These are phyloP conservation scores for Sarcophilus harrisii DNA, from an alignment of 2,797 vertebrate species.

Conservation along the genomic window DNA sequence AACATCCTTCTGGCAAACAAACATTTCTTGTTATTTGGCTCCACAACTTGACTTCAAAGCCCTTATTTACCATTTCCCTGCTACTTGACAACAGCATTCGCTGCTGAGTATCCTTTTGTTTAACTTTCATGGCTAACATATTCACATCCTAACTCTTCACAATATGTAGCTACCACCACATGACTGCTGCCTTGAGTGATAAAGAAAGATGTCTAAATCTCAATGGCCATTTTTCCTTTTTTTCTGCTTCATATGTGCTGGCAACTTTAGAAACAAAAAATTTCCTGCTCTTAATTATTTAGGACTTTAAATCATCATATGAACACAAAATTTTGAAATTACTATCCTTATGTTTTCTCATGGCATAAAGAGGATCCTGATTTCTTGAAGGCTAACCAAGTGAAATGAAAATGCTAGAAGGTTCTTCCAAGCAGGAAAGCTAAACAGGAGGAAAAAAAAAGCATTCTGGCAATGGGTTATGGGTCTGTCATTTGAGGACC, in stretches of 20 bases:
- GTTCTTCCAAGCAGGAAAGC: neutral
- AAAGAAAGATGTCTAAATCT: neutral
- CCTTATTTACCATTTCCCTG: constrained; percentile 61
- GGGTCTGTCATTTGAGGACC: neutral
- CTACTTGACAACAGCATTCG: constrained; percentile 49
- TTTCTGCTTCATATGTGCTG: neutral
- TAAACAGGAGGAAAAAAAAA: too few species aligned
- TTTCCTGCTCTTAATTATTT: neutral
- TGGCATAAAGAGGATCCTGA: neutral
- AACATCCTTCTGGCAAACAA: constrained; percentile 78
- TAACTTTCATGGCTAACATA: neutral
- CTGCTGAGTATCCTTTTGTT: neutral
- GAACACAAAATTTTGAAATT: neutral
- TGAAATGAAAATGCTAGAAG: neutral
- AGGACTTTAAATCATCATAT: constrained; percentile 32
- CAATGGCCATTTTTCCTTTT: neutral
- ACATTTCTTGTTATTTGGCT: constrained; percentile 77
- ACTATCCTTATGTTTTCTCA: neutral
- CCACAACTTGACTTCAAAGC: constrained; percentile 57
- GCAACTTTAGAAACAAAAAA: neutral
- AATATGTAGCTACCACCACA: neutral
- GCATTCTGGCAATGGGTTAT: neutral
- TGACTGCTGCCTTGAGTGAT: neutral
- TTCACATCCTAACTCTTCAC: constrained; percentile 9
- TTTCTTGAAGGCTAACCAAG: neutral